A percentile compares a stretch with the other conserved stretches of the same genome.
Conservation (phyloP, 2,113 vertebrate genomes). For the Loxodonta africana region DNA sequence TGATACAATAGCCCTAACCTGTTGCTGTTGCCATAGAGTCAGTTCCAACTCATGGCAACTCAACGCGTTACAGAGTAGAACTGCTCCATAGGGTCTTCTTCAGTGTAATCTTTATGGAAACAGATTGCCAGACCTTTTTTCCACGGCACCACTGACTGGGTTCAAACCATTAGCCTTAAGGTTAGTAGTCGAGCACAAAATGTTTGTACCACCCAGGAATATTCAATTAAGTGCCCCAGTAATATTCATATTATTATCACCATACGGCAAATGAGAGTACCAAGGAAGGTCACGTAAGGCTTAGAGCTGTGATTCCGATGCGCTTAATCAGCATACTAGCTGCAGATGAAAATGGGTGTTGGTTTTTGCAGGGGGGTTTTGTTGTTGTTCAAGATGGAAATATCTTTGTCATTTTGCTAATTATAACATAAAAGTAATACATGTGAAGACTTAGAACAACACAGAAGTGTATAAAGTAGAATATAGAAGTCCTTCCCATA, state of each 20-base stretch:
- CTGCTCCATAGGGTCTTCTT: background rate
- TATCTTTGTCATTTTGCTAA: constrained; percentile 19
- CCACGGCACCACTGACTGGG: no score
- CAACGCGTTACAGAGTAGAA: background rate
- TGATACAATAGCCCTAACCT: background rate
- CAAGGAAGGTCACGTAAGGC: background rate
- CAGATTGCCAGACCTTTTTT: no score
- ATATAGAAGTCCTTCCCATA: background rate
- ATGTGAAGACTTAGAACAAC: constrained; percentile 17
- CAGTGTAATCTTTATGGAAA: background rate
- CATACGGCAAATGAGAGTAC: constrained; percentile 22
- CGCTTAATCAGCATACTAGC: background rate
- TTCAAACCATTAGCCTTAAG: no score
- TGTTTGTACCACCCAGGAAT: background rate
- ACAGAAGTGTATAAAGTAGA: background rate
- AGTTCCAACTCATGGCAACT: background rate
- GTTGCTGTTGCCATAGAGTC: no score
- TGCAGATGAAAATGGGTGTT: background rate
- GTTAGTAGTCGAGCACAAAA: no score
- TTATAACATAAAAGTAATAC: constrained; percentile 38
- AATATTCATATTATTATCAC: background rate
- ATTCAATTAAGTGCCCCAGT: background rate
- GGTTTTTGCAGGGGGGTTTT: background rate
- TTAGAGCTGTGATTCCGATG: background rate
- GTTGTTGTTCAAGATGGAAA: background rate